Evolutionary conservation across 2,797 vertebrate species (phyloP), one percentile per base, ranked within the genome.

Genomic region (Zonotrichia albicollis): DNA sequence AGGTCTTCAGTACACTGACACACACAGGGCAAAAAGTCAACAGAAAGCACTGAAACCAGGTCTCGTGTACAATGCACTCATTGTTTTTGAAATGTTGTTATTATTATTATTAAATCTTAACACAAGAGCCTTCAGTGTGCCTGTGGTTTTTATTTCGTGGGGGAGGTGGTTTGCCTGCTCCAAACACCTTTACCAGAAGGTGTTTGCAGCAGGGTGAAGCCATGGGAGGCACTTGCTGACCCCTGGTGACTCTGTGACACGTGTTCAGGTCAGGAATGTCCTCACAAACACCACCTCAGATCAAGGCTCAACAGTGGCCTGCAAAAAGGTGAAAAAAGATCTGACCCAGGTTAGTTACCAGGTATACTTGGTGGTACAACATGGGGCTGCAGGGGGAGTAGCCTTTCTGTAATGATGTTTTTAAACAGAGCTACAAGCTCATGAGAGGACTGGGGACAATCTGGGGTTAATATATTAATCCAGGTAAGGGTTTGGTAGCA

Each of bases 21-120:
- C 89, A 92, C 82, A 17, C 93, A 79, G 82, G 89, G 90, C 96
- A 91, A 70, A 91, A 3, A 84, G 94, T 97, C 94, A 95, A 92
- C 77, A 84, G 95, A 72, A 92, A 95, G 95, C 97, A 95, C 97
- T 89, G 96, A 85, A 83, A 75, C 43, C 68, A 68, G 95, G 82
- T 54, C 70, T 89, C 34, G 79, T 76, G 95, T 97, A 77, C 85
- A 90, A 93, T 54, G 92, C 96, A 93, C 97, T 95, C 87, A 11
- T 95, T 94, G 58, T 92, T 97, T 93, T 92, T 80, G 96, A 96
- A 96, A 95, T 84, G 91, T 94, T 90, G 71, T 95, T 96, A 72
- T 93, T 95, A 72, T 67, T 67, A 68, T 76, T 76, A 62, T 76
- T 94, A 95, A 96, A 94, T 83, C 95, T 95, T 95, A 94, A 97